phyloP scores from a whole-genome alignment of 2,797 vertebrate genomes.

The Euphonia xanthogaster region DNA sequence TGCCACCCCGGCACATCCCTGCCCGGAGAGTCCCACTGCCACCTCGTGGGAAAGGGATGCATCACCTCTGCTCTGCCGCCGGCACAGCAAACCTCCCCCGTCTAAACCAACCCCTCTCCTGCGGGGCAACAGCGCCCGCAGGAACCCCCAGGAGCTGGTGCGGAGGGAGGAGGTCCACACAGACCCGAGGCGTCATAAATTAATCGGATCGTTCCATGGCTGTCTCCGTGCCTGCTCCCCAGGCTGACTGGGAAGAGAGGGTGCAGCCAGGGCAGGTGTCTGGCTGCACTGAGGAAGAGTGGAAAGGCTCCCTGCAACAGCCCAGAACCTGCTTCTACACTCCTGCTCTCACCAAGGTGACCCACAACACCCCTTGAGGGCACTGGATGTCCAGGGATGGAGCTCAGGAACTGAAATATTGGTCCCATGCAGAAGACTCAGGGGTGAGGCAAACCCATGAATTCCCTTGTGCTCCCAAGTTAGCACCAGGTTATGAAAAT shows the following conservation, averaged over 20 bases:
- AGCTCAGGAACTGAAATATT: not conserved
- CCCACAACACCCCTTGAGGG: not conserved
- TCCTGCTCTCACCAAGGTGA: not conserved
- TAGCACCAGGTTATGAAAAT: not conserved
- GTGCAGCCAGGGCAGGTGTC: not conserved
- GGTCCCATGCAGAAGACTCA: not conserved
- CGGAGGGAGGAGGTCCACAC: not conserved
- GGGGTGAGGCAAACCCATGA: not conserved
- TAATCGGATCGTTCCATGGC: not conserved
- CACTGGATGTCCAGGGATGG: not conserved
- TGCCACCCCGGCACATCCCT: not conserved
- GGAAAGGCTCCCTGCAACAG: not conserved
- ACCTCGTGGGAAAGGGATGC: constrained; percentile 54
- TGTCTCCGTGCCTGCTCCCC: not conserved
- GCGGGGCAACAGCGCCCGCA: not conserved
- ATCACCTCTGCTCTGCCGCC: not conserved
- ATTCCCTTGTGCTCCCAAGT: not conserved
- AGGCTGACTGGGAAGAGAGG: not conserved
- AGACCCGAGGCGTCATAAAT: not conserved
- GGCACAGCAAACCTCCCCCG: not conserved
- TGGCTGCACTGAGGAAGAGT: not conserved
- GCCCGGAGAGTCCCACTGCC: constrained; percentile 51
- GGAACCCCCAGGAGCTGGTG: not conserved
- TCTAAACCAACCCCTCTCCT: not conserved
- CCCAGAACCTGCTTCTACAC: not conserved